These are phyloP conservation scores for Thalpophila matura DNA, from an alignment of 2,888 invertebrate species.

Conservation along the genomic window DNA sequence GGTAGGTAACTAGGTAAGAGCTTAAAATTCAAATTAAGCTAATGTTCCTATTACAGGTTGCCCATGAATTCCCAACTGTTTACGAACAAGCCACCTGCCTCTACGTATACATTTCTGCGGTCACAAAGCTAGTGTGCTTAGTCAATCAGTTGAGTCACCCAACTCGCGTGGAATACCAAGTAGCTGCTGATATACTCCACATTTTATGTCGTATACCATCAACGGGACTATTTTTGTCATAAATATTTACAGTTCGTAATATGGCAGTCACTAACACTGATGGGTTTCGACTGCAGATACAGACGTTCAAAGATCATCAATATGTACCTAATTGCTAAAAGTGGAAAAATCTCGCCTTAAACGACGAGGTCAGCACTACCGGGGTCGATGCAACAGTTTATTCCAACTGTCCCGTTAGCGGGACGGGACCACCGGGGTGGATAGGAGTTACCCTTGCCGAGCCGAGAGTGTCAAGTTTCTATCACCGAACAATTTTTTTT, in stretches of 20 bases:
- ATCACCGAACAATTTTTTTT: too few species aligned
- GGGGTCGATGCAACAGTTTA: too few species aligned
- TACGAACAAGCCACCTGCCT: conserved; percentile 6
- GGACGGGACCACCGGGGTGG: too few species aligned
- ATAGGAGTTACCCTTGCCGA: too few species aligned
- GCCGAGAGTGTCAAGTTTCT: too few species aligned
- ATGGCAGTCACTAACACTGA: conserved; percentile 11
- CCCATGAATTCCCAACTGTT: not conserved
- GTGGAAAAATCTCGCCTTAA: too few species aligned
- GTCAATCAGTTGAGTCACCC: conserved; percentile 51
- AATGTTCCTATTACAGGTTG: not conserved
- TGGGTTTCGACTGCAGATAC: too few species aligned
- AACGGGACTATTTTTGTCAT: conserved; percentile 51
- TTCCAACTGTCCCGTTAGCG: too few species aligned
- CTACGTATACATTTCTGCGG: conserved; percentile 28
- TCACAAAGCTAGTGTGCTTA: conserved; percentile 19
- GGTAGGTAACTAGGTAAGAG: too few species aligned
- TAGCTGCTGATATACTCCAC: conserved; percentile 27
- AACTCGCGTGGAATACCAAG: conserved; percentile 37
- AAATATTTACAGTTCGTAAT: conserved; percentile 41
- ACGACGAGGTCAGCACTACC: too few species aligned
- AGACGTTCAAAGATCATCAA: too few species aligned
- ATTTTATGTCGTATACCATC: conserved; percentile 35
- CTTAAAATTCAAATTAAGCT: not conserved
- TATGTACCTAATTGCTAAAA: too few species aligned